These are phyloP conservation scores for Platycheirus rosarum DNA, from an alignment of 2,888 invertebrate genomes.

Conservation along the genomic window DNA sequence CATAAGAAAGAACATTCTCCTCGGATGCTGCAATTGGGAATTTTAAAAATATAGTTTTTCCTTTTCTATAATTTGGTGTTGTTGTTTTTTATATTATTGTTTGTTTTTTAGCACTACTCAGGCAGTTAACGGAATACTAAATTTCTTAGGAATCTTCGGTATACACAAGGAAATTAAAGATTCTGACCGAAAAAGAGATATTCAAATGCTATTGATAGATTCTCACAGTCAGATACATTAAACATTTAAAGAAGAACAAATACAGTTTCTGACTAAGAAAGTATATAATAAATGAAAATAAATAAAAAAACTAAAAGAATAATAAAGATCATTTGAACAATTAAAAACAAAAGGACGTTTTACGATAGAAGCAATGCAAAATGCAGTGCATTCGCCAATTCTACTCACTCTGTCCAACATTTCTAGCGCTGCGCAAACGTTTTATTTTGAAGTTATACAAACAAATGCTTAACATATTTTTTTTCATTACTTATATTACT, in stretches of 20 bases:
- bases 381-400: constrained; percentile 73
- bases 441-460: constrained; percentile 56
- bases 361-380: constrained; percentile 68
- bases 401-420: constrained; percentile 78
- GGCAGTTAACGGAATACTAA: constrained; percentile 70
- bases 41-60: constrained; percentile 18
- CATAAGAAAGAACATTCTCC: constrained; percentile 96
- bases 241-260: constrained; percentile 22
- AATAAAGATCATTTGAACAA: constrained; percentile 50
- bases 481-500: constrained; percentile 23
- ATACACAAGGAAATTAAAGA: constrained; percentile 58
- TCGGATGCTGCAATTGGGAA: constrained; percentile 90
- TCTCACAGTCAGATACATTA: constrained; percentile 47
- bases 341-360: constrained; percentile 43
- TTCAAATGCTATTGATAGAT: constrained; percentile 67
- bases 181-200: constrained; percentile 55
- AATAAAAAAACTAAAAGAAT: constrained; percentile 59
- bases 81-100: not conserved
- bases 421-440: constrained; percentile 75
- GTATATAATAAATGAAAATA: no score
- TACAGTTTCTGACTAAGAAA: constrained; percentile 28
- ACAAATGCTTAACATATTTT: constrained; percentile 63
- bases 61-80: not conserved
- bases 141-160: constrained; percentile 56
- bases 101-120: constrained; percentile 57